Evolutionary conservation across 23 tunicate species (phyloP).

Genomic region (Trididemnum nubilum): DNA sequence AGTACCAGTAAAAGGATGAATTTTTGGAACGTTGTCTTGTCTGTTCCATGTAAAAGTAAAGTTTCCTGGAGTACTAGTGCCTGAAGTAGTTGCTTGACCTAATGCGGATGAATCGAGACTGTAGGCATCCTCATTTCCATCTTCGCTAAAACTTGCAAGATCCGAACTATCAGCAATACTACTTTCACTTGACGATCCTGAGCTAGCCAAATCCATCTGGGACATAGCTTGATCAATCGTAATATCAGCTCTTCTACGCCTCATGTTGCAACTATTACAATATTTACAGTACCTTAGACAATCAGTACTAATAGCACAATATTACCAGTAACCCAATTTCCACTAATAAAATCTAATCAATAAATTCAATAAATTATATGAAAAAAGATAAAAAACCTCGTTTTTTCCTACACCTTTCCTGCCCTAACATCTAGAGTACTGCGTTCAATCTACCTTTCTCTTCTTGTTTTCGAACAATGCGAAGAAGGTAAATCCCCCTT

Average conservation of each 20-base stretch:
- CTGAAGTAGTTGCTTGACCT: constrained; percentile 26
- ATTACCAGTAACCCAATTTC: background rate
- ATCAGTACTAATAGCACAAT: background rate
- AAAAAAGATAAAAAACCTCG: constrained; percentile 13
- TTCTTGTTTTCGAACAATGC: constrained; percentile 12
- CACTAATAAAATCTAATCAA: constrained; percentile 6
- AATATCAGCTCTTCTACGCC: constrained; percentile 12
- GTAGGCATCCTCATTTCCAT: constrained; percentile 23
- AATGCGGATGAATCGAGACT: constrained; percentile 35
- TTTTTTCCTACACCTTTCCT: background rate
- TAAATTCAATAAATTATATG: constrained; percentile 6
- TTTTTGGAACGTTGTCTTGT: constrained; percentile 24
- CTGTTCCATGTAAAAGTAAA: constrained; percentile 26
- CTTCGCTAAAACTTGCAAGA: constrained; percentile 26
- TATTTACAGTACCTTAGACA: background rate
- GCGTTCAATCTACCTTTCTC: background rate
- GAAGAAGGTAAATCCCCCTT: constrained; percentile 17
- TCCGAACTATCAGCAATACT: constrained; percentile 29
- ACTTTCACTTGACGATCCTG: constrained; percentile 33
- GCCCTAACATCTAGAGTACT: background rate
- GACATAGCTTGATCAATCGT: constrained; percentile 21
- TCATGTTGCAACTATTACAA: constrained; percentile 5
- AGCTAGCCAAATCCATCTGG: constrained; percentile 32
- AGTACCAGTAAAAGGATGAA: constrained; percentile 26
- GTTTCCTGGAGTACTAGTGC: constrained; percentile 38